Conservation (phyloP, 2,888 invertebrate species). For the Actias luna region DNA sequence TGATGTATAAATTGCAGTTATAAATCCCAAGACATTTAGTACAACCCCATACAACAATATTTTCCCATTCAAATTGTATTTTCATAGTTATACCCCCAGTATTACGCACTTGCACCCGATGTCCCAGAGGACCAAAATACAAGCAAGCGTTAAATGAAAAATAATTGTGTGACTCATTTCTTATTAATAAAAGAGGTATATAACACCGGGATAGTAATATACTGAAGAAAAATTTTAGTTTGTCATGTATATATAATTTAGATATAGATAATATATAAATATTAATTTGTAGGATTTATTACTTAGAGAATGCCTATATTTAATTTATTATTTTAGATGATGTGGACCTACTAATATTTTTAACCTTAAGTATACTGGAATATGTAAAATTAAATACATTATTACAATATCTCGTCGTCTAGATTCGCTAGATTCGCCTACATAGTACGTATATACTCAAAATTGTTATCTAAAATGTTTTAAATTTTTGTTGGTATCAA, state of each 20-base stretch:
- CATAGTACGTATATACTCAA: too few relatives aligned
- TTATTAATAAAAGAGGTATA: slow-evolving; percentile 23
- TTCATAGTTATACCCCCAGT: slow-evolving; percentile 42
- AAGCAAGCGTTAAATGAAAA: slow-evolving; percentile 78
- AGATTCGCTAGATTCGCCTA: too few relatives aligned
- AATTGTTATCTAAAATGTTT: too few relatives aligned
- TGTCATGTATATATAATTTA: neutral
- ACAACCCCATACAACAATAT: slow-evolving; percentile 52
- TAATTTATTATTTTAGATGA: too few relatives aligned
- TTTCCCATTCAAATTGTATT: slow-evolving; percentile 71
- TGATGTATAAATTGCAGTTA: slow-evolving; percentile 56
- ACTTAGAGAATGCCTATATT: too few relatives aligned
- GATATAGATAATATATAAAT: neutral
- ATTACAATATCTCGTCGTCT: too few relatives aligned
- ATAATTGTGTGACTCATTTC: slow-evolving; percentile 61
- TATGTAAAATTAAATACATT: neutral
- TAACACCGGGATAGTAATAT: neutral
- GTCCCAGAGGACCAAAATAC: slow-evolving; percentile 61
- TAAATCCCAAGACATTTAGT: slow-evolving; percentile 53
- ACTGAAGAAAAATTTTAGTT: neutral
- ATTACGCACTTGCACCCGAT: slow-evolving; percentile 62
- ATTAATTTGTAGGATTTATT: neutral
- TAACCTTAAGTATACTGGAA: neutral
- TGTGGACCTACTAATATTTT: too few relatives aligned
- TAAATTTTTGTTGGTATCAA: too few relatives aligned